A percentile compares a stretch with the other conserved stretches of the same genome.
phyloP scores from a whole-genome alignment of 2,888 invertebrate genomes.

The Metalampra italica region DNA sequence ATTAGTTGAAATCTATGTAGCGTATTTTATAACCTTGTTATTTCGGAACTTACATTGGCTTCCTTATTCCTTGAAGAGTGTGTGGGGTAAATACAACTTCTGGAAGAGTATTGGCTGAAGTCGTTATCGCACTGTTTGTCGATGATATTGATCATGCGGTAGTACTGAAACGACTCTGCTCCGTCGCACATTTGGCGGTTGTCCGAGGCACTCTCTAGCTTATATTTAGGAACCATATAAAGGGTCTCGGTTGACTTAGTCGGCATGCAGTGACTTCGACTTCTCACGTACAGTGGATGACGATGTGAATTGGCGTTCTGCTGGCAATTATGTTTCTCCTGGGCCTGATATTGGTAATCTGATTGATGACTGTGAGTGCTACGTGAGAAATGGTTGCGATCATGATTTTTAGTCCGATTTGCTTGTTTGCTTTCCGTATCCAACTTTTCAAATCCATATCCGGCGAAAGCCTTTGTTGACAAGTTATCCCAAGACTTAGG shows the following conservation, averaged over 20 bases:
- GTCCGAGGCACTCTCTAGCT: constrained; percentile 79
- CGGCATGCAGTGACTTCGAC: constrained; percentile 77
- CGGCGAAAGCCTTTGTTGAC: constrained; percentile 90
- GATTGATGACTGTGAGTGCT: constrained; percentile 74
- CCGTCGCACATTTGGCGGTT: constrained; percentile 86
- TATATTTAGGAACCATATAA: constrained; percentile 82
- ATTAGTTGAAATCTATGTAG: too few species aligned
- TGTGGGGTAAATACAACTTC: constrained; percentile 70
- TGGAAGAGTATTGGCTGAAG: constrained; percentile 57
- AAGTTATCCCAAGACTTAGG: constrained; percentile 95
- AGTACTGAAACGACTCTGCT: constrained; percentile 69
- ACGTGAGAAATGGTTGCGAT: constrained; percentile 79
- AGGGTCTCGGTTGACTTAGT: constrained; percentile 91
- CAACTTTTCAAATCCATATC: constrained; percentile 90
- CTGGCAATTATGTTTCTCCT: constrained; percentile 66
- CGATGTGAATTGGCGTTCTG: constrained; percentile 63
- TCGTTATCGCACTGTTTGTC: constrained; percentile 58
- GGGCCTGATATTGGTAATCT: constrained; percentile 58
- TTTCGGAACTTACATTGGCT: constrained; percentile 82
- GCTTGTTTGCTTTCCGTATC: constrained; percentile 78
- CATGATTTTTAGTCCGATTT: constrained; percentile 65
- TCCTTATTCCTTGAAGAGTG: constrained; percentile 73
- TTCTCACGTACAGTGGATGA: constrained; percentile 66
- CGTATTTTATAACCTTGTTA: constrained; percentile 82
- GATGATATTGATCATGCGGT: constrained; percentile 46